phyloP scores from a whole-genome alignment of 2,888 invertebrate species.

The Rapana venosa region DNA sequence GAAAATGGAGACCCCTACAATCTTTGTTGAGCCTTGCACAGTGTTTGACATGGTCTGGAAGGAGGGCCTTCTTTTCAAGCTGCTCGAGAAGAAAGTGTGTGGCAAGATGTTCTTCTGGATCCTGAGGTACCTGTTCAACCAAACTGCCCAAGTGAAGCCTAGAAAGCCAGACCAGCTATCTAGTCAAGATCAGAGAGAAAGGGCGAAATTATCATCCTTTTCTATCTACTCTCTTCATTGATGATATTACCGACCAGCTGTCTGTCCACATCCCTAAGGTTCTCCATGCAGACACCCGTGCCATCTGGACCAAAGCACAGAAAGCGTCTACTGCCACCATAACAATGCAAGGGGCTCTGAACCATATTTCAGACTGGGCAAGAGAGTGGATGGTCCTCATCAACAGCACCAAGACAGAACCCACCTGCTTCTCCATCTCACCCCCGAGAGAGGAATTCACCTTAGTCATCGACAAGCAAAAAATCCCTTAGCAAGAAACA shows the following conservation, averaged over 20 bases:
- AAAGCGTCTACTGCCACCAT: not conserved
- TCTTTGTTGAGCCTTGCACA: too few relatives aligned
- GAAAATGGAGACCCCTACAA: not conserved
- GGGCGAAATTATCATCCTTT: too few relatives aligned
- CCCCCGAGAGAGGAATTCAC: too few relatives aligned
- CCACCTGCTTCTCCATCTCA: too few relatives aligned
- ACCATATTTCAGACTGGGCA: not conserved
- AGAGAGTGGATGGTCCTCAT: not conserved
- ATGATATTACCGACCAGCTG: too few relatives aligned
- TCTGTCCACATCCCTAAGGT: not conserved
- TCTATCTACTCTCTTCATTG: not conserved
- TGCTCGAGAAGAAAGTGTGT: not conserved
- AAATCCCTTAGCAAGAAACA: too few relatives aligned
- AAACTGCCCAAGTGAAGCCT: not conserved
- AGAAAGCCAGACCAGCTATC: not conserved
- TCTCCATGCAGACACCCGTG: too few relatives aligned
- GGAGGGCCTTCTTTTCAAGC: too few relatives aligned
- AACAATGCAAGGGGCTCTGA: not conserved
- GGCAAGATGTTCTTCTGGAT: not conserved
- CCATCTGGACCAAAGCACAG: too few relatives aligned
- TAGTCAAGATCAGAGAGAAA: constrained; percentile 1
- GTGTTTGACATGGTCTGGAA: not conserved
- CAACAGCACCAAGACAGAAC: not conserved
- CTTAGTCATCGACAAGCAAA: too few relatives aligned
- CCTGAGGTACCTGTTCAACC: not conserved